Evolutionary conservation across 35 echinoderm and acorn worm genomes (phyloP).

Genomic region (Stichopus chloronotus): DNA sequence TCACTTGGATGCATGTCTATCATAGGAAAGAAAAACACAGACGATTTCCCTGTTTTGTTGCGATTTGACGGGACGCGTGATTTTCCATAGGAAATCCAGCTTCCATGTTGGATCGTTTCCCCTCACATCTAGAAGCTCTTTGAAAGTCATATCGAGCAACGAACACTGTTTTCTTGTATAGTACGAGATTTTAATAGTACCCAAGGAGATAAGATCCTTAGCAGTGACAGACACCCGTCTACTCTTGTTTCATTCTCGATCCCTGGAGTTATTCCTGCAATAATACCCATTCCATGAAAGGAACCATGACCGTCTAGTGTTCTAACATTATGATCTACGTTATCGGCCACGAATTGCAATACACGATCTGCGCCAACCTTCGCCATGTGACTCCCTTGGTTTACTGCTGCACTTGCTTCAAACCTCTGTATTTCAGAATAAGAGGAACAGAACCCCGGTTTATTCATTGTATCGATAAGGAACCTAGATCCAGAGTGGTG

Average conservation of each 20-base stretch:
- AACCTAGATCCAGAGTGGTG: conserved; percentile 55
- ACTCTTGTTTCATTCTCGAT: not conserved
- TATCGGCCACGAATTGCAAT: conserved; percentile 65
- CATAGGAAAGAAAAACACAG: conserved; percentile 64
- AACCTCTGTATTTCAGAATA: conserved; percentile 47
- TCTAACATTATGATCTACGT: conserved; percentile 82
- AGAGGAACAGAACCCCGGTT: conserved; percentile 22
- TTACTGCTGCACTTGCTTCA: conserved; percentile 40
- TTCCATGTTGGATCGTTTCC: conserved; percentile 44
- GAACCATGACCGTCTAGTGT: conserved; percentile 78
- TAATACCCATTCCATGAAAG: conserved; percentile 87
- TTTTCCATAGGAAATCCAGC: conserved; percentile 70
- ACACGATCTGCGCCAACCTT: not conserved
- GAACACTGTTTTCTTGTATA: conserved; percentile 42
- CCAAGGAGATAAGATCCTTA: conserved; percentile 29
- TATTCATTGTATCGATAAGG: conserved; percentile 37
- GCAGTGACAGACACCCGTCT: not conserved
- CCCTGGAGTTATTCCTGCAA: conserved; percentile 63
- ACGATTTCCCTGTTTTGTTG: conserved; percentile 62
- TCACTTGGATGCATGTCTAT: conserved; percentile 62
- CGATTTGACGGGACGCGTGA: conserved; percentile 47
- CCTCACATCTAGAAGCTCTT: conserved; percentile 55
- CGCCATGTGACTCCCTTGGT: not conserved
- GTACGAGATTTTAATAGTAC: conserved; percentile 48
- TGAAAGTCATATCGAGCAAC: conserved; percentile 52